Evolutionary conservation across 2,113 vertebrate species (phyloP).

Genomic region (Bostrychus sinensis): DNA sequence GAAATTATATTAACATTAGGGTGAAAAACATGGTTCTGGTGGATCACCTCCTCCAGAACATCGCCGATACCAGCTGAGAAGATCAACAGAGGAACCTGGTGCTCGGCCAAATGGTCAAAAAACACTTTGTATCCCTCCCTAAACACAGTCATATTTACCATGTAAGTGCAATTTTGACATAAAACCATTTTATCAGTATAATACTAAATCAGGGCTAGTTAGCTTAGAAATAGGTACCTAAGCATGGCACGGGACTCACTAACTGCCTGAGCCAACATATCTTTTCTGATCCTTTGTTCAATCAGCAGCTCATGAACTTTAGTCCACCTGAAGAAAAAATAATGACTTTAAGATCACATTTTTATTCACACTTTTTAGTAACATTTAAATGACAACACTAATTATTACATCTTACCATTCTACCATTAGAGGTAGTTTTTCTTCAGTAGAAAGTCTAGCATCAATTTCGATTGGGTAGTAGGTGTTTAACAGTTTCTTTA

Average conservation of each 20-base stretch:
- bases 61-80: conserved; percentile 89
- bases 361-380: not conserved
- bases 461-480: conserved; percentile 93
- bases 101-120: conserved; percentile 79
- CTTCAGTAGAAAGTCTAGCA: conserved; percentile 75
- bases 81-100: conserved; percentile 85
- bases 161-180: not conserved
- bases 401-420: conserved; percentile 83
- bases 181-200: not conserved
- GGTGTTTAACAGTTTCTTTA: conserved; percentile 80
- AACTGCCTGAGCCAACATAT: conserved; percentile 81
- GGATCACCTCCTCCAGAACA: conserved; percentile 86
- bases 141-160: conserved; percentile 11
- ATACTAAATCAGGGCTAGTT: not conserved
- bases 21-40: conserved; percentile 81
- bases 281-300: conserved; percentile 85
- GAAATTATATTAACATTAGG: conserved; percentile 86
- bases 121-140: conserved; percentile 85
- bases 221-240: conserved; percentile 71
- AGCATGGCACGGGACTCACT: conserved; percentile 83
- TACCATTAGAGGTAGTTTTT: conserved; percentile 88
- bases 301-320: conserved; percentile 84
- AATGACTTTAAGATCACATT: not conserved
- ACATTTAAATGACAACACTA: not conserved
- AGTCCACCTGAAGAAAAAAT: conserved; percentile 83